Evolutionary conservation across 2,113 vertebrate species (phyloP).

Genomic region (Smithornis capensis): DNA sequence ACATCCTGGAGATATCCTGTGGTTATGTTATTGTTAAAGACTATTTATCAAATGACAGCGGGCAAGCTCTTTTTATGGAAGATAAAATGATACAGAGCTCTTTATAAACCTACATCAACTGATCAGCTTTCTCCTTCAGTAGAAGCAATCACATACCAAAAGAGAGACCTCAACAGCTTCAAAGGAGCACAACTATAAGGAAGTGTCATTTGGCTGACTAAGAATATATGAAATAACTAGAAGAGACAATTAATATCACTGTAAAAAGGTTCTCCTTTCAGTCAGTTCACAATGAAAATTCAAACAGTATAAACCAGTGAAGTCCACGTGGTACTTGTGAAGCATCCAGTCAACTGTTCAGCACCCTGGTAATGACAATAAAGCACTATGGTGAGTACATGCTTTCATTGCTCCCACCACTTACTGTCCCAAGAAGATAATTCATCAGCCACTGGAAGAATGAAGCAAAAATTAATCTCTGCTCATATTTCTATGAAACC

Average conservation of each 20-base stretch:
- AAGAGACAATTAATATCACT: background rate
- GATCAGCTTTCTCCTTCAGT: background rate
- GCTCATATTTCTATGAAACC: background rate
- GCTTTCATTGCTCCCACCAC: background rate
- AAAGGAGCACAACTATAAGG: fast-evolving
- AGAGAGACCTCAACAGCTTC: background rate
- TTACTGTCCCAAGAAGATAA: background rate
- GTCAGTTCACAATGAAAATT: background rate
- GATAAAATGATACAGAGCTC: background rate
- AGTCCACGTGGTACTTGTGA: background rate
- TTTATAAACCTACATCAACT: background rate
- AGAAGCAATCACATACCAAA: background rate
- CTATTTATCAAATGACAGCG: slow-evolving; percentile 12
- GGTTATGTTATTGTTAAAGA: background rate
- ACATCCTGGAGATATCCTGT: background rate
- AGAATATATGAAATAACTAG: background rate
- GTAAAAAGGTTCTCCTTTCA: background rate
- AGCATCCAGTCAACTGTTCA: background rate
- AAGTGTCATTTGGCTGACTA: background rate
- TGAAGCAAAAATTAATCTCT: background rate
- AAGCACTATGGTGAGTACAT: background rate
- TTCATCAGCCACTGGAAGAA: background rate
- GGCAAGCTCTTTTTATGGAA: background rate
- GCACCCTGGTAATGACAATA: background rate
- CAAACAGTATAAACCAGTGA: background rate